Evolutionary conservation across 1,140 invertebrate genomes (phyloP), one percentile per base, ranked within the genome.

Genomic region (Cylas formicarius): DNA sequence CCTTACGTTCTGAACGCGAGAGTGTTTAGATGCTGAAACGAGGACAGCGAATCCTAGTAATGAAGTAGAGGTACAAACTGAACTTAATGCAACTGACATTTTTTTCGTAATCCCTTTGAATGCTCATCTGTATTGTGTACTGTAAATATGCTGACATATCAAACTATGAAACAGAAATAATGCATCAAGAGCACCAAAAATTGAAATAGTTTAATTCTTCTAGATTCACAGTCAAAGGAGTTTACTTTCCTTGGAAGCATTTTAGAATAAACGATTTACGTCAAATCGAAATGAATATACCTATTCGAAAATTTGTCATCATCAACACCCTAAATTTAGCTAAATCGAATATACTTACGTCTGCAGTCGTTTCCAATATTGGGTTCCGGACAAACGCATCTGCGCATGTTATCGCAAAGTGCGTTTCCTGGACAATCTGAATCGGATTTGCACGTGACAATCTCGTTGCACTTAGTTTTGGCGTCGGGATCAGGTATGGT

Each of bases 341-440:
- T 13, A 31, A 31, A 5, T 16, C 13, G 18, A 13, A 5, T 11
- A 17, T 11, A 13, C 83, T 81, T 76, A 89, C 85, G 88, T 71
- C 88, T 78, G 54, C 89, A 94, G 62, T 91, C 86, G 50, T 90
- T 87, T 56, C 89, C 89, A 55, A 90, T 72, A 59, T 92, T 92
- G 0, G 90, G 90, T 56, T 90, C 86, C 2, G 87, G 89, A 63
- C 90, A 93, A 13, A 90, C 66, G 61, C 90, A 94, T 52, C 82
- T 75, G 43, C 80, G 77, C 41, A 80, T 73, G 3, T 68, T 56
- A 58, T 90, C 82, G 58, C 90, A 93, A 52, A 90, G 72, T n/a
- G 87, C 79, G 70, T 92, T 92, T 53, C 88, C 88, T 16, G 87
- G 87, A 66, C 90, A 94, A 46, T 91, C 84, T 29, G 74, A 72